A percentile compares a stretch with the other conserved stretches of the same genome.
These are phyloP conservation scores for Dipodomys stephensi DNA, from an alignment of 2,113 vertebrate species.

Conservation along the genomic window DNA sequence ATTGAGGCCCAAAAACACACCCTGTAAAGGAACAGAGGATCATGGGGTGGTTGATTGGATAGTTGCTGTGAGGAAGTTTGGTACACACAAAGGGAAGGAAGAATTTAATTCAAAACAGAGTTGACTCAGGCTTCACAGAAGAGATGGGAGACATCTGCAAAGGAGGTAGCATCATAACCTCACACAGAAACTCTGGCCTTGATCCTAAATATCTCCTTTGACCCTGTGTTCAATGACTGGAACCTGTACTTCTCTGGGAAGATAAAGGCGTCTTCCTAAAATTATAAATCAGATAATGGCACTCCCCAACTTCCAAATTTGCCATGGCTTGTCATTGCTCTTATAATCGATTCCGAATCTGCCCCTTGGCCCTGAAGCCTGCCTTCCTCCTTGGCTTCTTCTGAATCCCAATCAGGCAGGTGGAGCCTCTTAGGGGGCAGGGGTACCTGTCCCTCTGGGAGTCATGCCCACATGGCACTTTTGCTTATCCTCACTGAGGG, in stretches of 20 bases:
- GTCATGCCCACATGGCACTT: neutral
- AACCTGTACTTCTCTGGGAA: neutral
- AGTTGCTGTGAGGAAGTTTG: neutral
- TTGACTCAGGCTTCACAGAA: neutral
- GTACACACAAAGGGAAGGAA: neutral
- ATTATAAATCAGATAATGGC: neutral
- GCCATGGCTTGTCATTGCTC: neutral
- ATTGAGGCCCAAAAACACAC: neutral
- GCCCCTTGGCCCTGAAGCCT: neutral
- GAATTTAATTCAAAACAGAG: neutral
- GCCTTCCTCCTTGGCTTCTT: neutral
- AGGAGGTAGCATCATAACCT: neutral
- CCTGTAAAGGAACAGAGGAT: neutral
- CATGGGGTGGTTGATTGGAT: neutral
- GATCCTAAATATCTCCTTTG: neutral
- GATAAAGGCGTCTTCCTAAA: neutral
- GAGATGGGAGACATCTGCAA: neutral
- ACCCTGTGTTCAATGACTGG: neutral
- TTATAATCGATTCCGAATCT: neutral
- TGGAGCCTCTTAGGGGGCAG: too few species aligned
- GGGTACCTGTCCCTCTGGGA: neutral
- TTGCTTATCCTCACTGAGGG: neutral
- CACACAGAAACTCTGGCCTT: accelerated
- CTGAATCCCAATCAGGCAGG: neutral
- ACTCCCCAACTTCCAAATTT: neutral